Conservation (phyloP, 2,113 vertebrate genomes). For the Chloropsis cyanopogon region DNA sequence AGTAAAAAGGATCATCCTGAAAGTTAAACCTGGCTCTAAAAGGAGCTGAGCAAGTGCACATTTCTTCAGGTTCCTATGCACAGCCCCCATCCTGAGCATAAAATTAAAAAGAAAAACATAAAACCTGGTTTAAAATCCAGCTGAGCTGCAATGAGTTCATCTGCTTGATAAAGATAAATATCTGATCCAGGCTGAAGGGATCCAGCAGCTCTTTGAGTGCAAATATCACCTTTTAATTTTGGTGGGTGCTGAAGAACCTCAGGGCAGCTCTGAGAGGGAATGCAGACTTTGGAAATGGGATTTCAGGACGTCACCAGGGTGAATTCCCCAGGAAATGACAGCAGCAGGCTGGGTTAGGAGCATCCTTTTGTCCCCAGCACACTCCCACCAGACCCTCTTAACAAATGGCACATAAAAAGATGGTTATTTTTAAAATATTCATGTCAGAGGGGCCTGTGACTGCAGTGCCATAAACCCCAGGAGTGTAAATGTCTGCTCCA, state of each 20-base stretch:
- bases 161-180: too few species aligned
- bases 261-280: background rate
- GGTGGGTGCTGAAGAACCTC: fast-evolving
- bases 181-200: background rate
- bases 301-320: background rate
- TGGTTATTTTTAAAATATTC: background rate
- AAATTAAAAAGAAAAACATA: background rate
- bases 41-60: background rate
- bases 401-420: background rate
- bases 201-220: background rate
- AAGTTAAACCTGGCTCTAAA: background rate
- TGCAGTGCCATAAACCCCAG: background rate
- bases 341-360: background rate
- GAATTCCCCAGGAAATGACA: background rate
- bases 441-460: background rate
- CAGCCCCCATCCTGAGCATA: background rate
- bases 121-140: background rate
- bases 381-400: background rate
- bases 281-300: background rate
- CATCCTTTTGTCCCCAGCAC: background rate
- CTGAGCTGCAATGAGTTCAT: background rate
- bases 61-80: background rate
- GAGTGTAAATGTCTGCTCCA: background rate
- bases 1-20: background rate
- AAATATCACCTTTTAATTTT: fast-evolving